Percentiles rank a stretch among this genome's conserved stretches.
These are phyloP conservation scores for Drosophila ochracea DNA, from an alignment of 2,888 invertebrate genomes.

Conservation along the genomic window DNA sequence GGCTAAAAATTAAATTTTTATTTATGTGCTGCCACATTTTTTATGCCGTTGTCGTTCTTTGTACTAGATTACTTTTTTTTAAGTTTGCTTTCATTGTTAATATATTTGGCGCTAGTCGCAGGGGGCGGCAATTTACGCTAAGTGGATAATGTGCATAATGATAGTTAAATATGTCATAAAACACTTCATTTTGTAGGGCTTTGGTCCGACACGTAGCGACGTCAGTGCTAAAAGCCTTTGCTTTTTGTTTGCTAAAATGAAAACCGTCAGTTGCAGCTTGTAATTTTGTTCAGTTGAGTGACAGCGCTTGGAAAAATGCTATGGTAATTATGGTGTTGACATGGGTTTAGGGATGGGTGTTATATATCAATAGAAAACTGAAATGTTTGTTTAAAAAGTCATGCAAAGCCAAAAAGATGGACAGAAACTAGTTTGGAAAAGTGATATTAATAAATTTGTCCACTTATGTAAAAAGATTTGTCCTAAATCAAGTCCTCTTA, in stretches of 20 bases:
- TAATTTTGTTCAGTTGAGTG: slow-evolving; percentile 59
- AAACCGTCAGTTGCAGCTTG: slow-evolving; percentile 67
- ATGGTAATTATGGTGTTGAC: slow-evolving; percentile 51
- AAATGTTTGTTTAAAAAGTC: slow-evolving; percentile 34
- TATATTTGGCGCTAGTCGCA: slow-evolving; percentile 68
- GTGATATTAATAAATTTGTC: not conserved
- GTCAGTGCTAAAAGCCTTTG: slow-evolving; percentile 25
- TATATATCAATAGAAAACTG: slow-evolving; percentile 33
- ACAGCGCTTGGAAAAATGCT: slow-evolving; percentile 59
- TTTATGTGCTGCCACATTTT: slow-evolving; percentile 78
- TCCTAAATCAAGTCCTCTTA: not conserved
- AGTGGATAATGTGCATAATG: slow-evolving; percentile 80
- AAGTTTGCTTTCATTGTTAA: slow-evolving; percentile 55
- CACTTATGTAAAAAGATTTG: accelerated
- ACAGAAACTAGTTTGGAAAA: not conserved
- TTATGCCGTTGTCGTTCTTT: slow-evolving; percentile 59
- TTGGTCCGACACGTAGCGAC: slow-evolving; percentile 7
- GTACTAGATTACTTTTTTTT: slow-evolving; percentile 51
- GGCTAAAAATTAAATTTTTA: slow-evolving; percentile 76
- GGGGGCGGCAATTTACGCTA: slow-evolving; percentile 80
- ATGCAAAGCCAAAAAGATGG: slow-evolving; percentile 27
- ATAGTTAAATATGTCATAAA: slow-evolving; percentile 81
- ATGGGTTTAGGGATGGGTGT: slow-evolving; percentile 23
- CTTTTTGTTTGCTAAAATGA: slow-evolving; percentile 47
- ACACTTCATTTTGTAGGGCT: slow-evolving; percentile 70